These are phyloP conservation scores for Sceloporus undulatus DNA, from an alignment of 2,113 vertebrate species.

Conservation along the genomic window DNA sequence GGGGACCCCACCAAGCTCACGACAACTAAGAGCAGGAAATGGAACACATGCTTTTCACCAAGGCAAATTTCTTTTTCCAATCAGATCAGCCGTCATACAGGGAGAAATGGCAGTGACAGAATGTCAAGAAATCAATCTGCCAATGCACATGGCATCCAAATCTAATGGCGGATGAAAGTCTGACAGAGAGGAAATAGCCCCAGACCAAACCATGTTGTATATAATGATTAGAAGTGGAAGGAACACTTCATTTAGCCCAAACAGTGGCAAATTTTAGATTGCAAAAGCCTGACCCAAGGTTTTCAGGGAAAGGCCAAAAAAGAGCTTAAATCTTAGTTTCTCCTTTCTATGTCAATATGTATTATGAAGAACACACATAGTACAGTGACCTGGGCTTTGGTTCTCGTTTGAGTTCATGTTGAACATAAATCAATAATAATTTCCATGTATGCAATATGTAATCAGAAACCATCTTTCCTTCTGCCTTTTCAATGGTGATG, in stretches of 20 bases:
- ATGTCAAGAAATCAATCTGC: slow-evolving; percentile 70
- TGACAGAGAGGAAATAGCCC: slow-evolving; percentile 57
- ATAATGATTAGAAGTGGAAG: slow-evolving; percentile 60
- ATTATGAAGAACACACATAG: slow-evolving; percentile 33
- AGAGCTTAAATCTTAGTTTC: slow-evolving; percentile 51
- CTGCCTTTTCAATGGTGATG: neutral
- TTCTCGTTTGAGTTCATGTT: slow-evolving; percentile 31
- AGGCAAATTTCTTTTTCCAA: slow-evolving; percentile 65
- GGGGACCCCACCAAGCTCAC: slow-evolving; percentile 58
- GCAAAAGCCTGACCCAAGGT: slow-evolving; percentile 45
- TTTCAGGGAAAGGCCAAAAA: slow-evolving; percentile 55
- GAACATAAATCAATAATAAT: slow-evolving; percentile 19
- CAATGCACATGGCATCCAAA: slow-evolving; percentile 39
- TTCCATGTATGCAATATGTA: neutral
- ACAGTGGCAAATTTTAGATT: slow-evolving; percentile 17
- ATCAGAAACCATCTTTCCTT: slow-evolving; percentile 20
- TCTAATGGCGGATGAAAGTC: slow-evolving; percentile 50
- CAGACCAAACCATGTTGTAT: slow-evolving; percentile 50
- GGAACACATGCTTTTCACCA: slow-evolving; percentile 74
- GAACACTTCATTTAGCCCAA: slow-evolving; percentile 60
- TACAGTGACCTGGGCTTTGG: slow-evolving; percentile 16
- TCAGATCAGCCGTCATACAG: slow-evolving; percentile 70
- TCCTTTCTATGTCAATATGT: slow-evolving; percentile 30
- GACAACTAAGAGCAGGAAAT: slow-evolving; percentile 75
- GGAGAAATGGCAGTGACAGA: slow-evolving; percentile 73